These are phyloP conservation scores for Gobio gobio DNA, from an alignment of 2,113 vertebrate species.

Conservation along the genomic window DNA sequence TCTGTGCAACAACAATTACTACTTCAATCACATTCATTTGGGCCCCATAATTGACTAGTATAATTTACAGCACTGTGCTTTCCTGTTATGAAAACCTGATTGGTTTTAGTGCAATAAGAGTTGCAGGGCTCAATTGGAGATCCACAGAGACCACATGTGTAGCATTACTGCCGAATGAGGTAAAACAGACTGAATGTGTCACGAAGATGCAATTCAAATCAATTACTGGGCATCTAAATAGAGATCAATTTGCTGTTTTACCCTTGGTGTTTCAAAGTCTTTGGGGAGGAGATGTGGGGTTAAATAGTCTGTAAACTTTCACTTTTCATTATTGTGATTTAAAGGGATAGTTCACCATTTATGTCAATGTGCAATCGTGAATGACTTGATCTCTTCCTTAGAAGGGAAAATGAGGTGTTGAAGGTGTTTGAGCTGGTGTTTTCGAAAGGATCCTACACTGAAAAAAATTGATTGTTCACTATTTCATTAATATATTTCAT, in stretches of 20 bases:
- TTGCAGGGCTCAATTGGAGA: conserved; percentile 8
- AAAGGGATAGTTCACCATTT: background rate
- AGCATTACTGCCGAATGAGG: conserved; percentile 13
- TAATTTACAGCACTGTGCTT: conserved; percentile 39
- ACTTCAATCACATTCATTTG: conserved; percentile 48
- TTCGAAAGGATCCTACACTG: background rate
- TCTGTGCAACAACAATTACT: conserved; percentile 46
- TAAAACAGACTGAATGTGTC: background rate
- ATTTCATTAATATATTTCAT: background rate
- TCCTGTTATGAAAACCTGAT: conserved; percentile 43
- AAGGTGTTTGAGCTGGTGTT: background rate
- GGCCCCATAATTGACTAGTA: conserved; percentile 26
- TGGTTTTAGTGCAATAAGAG: conserved; percentile 40
- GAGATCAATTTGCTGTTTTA: background rate
- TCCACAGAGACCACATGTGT: conserved; percentile 22
- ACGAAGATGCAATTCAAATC: background rate
- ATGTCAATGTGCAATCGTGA: background rate
- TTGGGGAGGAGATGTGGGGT: background rate
- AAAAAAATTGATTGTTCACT: background rate
- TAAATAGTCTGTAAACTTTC: background rate
- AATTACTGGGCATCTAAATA: background rate
- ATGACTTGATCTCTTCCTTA: background rate
- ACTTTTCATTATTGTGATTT: background rate
- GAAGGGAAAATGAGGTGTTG: background rate
- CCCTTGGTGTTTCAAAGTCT: background rate